Conservation (phyloP, 2,888 invertebrate species). For the Tiliacea citrago region DNA sequence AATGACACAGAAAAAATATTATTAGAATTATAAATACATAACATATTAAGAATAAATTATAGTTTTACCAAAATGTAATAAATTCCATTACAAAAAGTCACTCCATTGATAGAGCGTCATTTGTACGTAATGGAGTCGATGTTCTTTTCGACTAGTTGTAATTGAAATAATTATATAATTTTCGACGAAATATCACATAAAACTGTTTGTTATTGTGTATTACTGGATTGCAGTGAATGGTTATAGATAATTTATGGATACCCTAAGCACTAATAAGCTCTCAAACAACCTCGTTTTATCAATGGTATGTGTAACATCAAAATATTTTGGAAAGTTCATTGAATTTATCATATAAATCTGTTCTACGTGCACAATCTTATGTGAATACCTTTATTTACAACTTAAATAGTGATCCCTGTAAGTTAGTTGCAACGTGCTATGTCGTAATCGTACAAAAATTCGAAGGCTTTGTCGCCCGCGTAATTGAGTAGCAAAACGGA, state of each 20-base stretch:
- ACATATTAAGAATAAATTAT: rapidly evolving
- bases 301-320: slow-evolving; percentile 91
- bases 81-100: slow-evolving; percentile 81
- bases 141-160: slow-evolving; percentile 81
- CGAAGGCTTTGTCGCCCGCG: slow-evolving; percentile 88
- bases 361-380: slow-evolving; percentile 58
- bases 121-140: slow-evolving; percentile 93
- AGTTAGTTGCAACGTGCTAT: slow-evolving; percentile 36
- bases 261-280: slow-evolving; percentile 73
- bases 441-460: slow-evolving; percentile 68
- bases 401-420: slow-evolving; percentile 51
- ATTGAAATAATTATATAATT: slow-evolving; percentile 78
- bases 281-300: slow-evolving; percentile 85
- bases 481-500: slow-evolving; percentile 89
- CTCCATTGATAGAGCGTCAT: slow-evolving; percentile 91
- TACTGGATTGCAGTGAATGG: slow-evolving; percentile 83
- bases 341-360: slow-evolving; percentile 71
- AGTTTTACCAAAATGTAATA: slow-evolving; percentile 48
- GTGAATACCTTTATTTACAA: slow-evolving; percentile 53
- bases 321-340: slow-evolving; percentile 91
- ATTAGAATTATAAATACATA: background rate
- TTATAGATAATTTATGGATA: slow-evolving; percentile 82
- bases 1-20: background rate
- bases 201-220: slow-evolving; percentile 76
- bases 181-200: slow-evolving; percentile 80